Percentiles rank a stretch among this genome's conserved stretches.
These are phyloP conservation scores for Nannobrachium achirus DNA, from an alignment of 2,113 vertebrate species.

Conservation along the genomic window DNA sequence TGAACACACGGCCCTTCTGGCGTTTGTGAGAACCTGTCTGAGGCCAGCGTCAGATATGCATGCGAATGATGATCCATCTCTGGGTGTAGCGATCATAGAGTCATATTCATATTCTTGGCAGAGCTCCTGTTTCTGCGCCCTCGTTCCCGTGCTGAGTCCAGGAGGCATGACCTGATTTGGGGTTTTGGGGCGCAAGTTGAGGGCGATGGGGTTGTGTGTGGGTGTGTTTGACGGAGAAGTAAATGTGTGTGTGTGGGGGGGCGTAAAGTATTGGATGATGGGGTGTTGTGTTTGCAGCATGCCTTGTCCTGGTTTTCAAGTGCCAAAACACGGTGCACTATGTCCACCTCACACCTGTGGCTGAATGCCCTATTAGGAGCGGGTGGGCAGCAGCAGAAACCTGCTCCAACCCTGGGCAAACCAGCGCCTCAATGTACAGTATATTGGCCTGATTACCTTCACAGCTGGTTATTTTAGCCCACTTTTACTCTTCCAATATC, in stretches of 20 bases:
- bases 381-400: not conserved
- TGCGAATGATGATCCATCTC: slow-evolving; percentile 36
- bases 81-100: slow-evolving; percentile 22
- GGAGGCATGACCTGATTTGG: slow-evolving; percentile 11
- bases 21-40: slow-evolving; percentile 17
- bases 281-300: not conserved
- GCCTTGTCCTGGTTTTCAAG: not conserved
- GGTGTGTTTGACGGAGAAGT: not conserved
- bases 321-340: not conserved
- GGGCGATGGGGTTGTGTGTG: not conserved
- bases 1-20: not conserved
- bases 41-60: slow-evolving; percentile 16
- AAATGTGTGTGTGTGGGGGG: too few relatives aligned
- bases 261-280: not conserved
- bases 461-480: not conserved
- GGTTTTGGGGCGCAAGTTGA: not conserved
- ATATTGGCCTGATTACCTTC: not conserved
- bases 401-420: slow-evolving; percentile 9
- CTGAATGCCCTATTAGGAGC: not conserved
- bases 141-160: not conserved
- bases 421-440: not conserved
- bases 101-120: slow-evolving; percentile 47
- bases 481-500: not conserved
- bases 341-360: not conserved
- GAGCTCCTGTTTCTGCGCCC: slow-evolving; percentile 51